phyloP scores from a whole-genome alignment of 1,140 invertebrate genomes.

The Parapsyche elsis region DNA sequence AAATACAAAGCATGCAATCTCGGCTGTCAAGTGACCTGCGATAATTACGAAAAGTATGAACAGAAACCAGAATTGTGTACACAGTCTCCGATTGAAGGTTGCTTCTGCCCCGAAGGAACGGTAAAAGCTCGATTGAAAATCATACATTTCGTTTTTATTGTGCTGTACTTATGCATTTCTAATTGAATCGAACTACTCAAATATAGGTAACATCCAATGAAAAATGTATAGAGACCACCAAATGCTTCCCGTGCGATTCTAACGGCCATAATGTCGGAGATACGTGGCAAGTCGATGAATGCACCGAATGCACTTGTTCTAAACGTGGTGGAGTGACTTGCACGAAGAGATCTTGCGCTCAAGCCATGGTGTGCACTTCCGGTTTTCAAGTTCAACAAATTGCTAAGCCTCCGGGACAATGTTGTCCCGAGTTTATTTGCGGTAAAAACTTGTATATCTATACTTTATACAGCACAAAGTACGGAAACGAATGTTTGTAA shows the following conservation, averaged over 20 bases:
- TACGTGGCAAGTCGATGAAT: constrained; percentile 74
- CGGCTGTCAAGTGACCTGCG: constrained; percentile 79
- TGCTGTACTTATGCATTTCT: constrained; percentile 40
- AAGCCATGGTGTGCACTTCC: constrained; percentile 70
- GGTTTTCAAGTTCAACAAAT: constrained; percentile 67
- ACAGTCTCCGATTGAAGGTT: constrained; percentile 75
- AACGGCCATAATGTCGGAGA: constrained; percentile 73
- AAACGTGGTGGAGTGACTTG: constrained; percentile 66
- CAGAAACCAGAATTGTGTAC: constrained; percentile 67
- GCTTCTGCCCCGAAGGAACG: constrained; percentile 81
- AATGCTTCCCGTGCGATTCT: constrained; percentile 76
- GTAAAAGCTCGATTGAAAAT: constrained; percentile 60
- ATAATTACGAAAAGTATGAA: constrained; percentile 68
- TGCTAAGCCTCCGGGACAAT: constrained; percentile 69
- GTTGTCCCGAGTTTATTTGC: constrained; percentile 78
- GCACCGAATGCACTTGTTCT: constrained; percentile 80
- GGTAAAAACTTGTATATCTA: constrained; percentile 63
- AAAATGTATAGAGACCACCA: constrained; percentile 69
- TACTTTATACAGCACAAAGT: not conserved
- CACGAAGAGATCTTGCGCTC: constrained; percentile 70
- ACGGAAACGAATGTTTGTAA: not conserved
- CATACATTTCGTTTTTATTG: too few species aligned
- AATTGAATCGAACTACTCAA: constrained; percentile 11
- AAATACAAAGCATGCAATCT: constrained; percentile 75
- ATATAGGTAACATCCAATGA: constrained; percentile 70